Percentiles rank a stretch among this genome's conserved stretches.
These are phyloP conservation scores for Polyergus mexicanus DNA, from an alignment of 1,140 invertebrate genomes.

Conservation along the genomic window DNA sequence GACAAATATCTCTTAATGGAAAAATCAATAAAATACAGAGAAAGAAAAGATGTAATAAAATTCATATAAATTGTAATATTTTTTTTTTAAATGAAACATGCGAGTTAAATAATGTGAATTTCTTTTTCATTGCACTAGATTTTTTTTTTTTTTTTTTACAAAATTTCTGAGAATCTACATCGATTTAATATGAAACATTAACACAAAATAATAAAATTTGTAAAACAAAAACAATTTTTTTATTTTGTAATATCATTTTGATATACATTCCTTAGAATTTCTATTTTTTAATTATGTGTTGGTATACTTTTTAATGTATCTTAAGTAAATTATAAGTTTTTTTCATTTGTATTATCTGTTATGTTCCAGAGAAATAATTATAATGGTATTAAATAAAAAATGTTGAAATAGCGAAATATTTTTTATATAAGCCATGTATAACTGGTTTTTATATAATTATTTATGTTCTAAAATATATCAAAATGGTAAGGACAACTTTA, in stretches of 20 bases:
- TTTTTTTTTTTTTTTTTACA: background rate
- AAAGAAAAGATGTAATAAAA: background rate
- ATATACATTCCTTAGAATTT: conserved; percentile 56
- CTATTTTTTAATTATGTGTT: background rate
- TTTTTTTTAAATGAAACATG: background rate
- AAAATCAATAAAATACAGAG: too few relatives aligned
- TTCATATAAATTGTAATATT: background rate
- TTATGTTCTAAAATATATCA: background rate
- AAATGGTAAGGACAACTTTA: background rate
- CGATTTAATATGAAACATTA: background rate
- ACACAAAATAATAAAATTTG: conserved; percentile 21
- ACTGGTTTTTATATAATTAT: background rate
- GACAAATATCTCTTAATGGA: too few relatives aligned
- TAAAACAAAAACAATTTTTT: conserved; percentile 6
- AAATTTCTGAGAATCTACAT: background rate
- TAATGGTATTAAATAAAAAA: background rate
- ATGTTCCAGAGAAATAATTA: background rate
- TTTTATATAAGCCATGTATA: background rate
- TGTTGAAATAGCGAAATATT: background rate
- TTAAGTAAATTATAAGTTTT: background rate
- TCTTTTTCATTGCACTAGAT: background rate
- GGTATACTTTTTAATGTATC: background rate
- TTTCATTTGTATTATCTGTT: background rate
- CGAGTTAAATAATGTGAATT: background rate
- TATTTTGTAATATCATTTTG: conserved; percentile 29